A percentile compares a stretch with the other conserved stretches of the same genome.
These are phyloP conservation scores for Sciurus carolinensis DNA, from an alignment of 2,797 vertebrate genomes.

Conservation along the genomic window DNA sequence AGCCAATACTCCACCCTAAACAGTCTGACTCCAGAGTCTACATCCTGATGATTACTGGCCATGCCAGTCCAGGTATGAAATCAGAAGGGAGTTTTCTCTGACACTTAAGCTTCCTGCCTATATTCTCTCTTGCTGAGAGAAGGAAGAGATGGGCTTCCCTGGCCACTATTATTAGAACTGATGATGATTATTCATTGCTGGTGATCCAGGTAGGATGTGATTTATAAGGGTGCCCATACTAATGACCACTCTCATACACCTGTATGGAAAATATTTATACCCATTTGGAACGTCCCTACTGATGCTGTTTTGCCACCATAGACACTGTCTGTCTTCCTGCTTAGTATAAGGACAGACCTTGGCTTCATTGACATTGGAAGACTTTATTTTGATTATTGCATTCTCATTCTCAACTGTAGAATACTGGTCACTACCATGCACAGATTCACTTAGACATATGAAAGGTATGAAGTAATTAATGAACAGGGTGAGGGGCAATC, in stretches of 20 bases:
- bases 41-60: neutral
- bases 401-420: neutral
- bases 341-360: too few species aligned
- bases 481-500: neutral
- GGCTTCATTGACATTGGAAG: neutral
- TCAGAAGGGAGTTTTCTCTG: neutral
- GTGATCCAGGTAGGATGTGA: too few species aligned
- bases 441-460: neutral
- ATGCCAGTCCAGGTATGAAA: neutral
- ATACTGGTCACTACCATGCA: neutral
- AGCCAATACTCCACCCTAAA: neutral
- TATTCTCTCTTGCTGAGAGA: neutral
- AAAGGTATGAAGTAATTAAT: neutral
- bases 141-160: neutral
- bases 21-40: neutral
- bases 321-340: neutral
- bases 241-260: neutral
- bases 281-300: neutral
- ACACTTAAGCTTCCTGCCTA: neutral
- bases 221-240: neutral
- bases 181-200: too few species aligned
- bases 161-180: neutral
- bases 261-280: accelerated
- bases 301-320: neutral
- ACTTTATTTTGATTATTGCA: too few species aligned